phyloP scores from a whole-genome alignment of 2,888 invertebrate species.

The Charanyca ferruginea region DNA sequence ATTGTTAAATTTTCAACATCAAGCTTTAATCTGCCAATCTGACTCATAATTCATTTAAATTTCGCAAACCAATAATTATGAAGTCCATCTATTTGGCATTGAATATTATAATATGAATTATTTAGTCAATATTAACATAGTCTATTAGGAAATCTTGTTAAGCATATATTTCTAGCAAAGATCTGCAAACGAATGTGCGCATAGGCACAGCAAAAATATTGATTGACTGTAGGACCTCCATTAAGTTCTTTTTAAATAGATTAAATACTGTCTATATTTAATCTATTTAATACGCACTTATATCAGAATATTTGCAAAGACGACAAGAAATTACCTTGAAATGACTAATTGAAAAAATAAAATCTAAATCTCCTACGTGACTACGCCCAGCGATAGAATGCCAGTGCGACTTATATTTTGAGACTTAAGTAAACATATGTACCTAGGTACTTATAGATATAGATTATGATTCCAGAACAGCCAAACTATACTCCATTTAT shows the following conservation, averaged over 20 bases:
- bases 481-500: too few relatives aligned
- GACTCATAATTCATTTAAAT: neutral
- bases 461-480: too few relatives aligned
- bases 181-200: constrained; percentile 6
- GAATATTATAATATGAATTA: neutral
- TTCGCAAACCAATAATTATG: neutral
- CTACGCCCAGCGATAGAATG: neutral
- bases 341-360: constrained; percentile 19
- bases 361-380: neutral
- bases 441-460: too few relatives aligned
- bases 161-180: constrained; percentile 1
- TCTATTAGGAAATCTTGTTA: constrained; percentile 26
- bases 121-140: neutral
- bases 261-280: too few relatives aligned
- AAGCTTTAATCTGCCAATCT: neutral
- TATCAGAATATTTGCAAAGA: constrained; percentile 28
- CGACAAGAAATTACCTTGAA: constrained; percentile 35
- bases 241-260: constrained; percentile 4
- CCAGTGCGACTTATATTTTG: neutral
- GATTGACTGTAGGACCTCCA: constrained; percentile 5
- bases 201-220: constrained; percentile 17
- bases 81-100: neutral
- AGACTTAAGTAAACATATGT: neutral
- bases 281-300: too few relatives aligned
- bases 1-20: neutral